These are phyloP conservation scores for Cromileptes altivelis DNA, from an alignment of 2,113 vertebrate genomes.

Conservation along the genomic window DNA sequence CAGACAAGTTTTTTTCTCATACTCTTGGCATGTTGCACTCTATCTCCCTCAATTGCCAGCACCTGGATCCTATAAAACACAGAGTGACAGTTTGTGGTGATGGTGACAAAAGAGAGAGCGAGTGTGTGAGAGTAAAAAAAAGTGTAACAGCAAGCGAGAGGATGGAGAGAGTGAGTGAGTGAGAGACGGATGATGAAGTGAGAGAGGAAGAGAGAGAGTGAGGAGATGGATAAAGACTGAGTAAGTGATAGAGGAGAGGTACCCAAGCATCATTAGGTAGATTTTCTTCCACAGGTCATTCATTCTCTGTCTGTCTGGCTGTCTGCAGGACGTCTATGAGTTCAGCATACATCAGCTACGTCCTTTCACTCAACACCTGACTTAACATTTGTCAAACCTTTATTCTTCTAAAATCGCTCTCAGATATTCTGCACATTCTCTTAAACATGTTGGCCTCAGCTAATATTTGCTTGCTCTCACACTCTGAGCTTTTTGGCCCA, in stretches of 20 bases:
- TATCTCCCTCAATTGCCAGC: constrained; percentile 59
- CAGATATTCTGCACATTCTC: constrained; percentile 10
- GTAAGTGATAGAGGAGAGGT: constrained; percentile 76
- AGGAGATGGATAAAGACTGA: constrained; percentile 66
- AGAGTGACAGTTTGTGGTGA: constrained; percentile 57
- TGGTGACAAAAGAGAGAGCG: constrained; percentile 64
- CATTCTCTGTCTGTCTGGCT: constrained; percentile 64
- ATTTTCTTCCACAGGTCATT: constrained; percentile 66
- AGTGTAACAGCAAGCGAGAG: constrained; percentile 11
- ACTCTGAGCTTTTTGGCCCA: constrained; percentile 12
- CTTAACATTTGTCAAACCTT: constrained; percentile 26
- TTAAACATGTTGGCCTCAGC: not conserved
- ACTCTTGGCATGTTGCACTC: constrained; percentile 26
- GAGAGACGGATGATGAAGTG: constrained; percentile 74
- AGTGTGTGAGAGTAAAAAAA: constrained; percentile 43
- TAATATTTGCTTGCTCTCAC: constrained; percentile 7
- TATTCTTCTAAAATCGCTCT: constrained; percentile 4
- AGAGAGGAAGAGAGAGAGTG: constrained; percentile 49
- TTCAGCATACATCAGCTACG: constrained; percentile 40
- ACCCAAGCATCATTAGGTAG: constrained; percentile 68
- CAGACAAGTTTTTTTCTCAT: constrained; percentile 14
- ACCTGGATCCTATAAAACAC: constrained; percentile 78
- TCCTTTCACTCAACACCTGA: constrained; percentile 59
- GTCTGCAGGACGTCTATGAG: constrained; percentile 42
- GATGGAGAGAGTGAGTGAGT: constrained; percentile 34